phyloP scores from a whole-genome alignment of 2,113 vertebrate genomes.

The Elachura formosa region DNA sequence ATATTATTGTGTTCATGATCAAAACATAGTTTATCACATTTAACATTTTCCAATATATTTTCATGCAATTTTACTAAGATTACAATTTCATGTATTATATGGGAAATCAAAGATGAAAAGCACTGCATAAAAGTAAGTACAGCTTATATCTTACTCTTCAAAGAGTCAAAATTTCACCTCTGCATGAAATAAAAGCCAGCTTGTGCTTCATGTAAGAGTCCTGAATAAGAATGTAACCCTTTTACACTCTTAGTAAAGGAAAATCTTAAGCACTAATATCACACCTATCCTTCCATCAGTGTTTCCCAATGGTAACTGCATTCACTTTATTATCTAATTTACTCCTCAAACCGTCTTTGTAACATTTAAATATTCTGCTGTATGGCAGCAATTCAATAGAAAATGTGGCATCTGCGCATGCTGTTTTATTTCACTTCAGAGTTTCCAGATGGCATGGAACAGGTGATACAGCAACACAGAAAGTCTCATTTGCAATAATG shows the following conservation, averaged over 20 bases:
- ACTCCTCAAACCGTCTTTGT: not conserved
- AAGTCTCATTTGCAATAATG: not conserved
- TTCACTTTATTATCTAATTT: not conserved
- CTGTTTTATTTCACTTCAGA: slow-evolving; percentile 5
- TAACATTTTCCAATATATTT: not conserved
- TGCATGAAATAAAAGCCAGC: not conserved
- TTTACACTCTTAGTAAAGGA: not conserved
- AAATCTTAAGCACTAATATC: not conserved
- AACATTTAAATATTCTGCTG: not conserved
- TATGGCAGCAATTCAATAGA: not conserved
- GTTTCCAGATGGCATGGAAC: not conserved
- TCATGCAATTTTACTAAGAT: not conserved
- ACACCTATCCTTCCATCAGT: not conserved
- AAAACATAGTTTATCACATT: not conserved
- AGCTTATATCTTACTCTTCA: not conserved
- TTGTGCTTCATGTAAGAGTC: not conserved
- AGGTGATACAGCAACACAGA: not conserved
- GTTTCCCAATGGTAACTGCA: not conserved
- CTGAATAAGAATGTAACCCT: not conserved
- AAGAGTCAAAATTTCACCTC: not conserved
- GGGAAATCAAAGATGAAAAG: not conserved
- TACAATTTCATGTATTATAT: not conserved
- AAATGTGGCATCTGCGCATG: not conserved
- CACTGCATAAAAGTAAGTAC: not conserved
- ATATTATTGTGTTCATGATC: not conserved